These are phyloP conservation scores for Mastigias papua DNA, from an alignment of 30 jellyfish, hydroid and myxozoan genomes.

Conservation along the genomic window DNA sequence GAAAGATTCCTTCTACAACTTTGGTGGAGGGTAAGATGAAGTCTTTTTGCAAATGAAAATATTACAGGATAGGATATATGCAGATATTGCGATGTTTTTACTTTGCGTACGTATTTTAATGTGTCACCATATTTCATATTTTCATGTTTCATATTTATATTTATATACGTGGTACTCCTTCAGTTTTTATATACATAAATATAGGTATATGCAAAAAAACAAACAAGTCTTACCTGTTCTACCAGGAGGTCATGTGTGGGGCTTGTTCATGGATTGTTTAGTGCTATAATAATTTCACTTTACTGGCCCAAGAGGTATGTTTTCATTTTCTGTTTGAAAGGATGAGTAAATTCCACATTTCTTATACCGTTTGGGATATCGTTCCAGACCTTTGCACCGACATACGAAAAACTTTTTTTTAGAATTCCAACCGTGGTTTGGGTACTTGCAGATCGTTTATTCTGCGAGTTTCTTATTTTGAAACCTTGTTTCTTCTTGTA, in stretches of 20 bases:
- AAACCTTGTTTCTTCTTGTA: not conserved
- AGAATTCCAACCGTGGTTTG: conserved; percentile 21
- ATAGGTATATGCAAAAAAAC: too few relatives aligned
- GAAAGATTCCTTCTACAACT: too few relatives aligned
- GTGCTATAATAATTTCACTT: not conserved
- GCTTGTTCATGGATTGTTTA: not conserved
- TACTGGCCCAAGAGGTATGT: conserved; percentile 31
- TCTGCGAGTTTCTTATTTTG: conserved; percentile 31
- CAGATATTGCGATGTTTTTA: too few relatives aligned
- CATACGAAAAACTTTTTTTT: not conserved
- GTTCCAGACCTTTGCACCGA: conserved; percentile 44
- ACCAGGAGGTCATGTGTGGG: conserved; percentile 8
- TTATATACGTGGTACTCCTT: too few relatives aligned
- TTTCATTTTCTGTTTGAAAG: conserved; percentile 5
- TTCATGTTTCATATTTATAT: too few relatives aligned
- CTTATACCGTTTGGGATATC: conserved; percentile 26
- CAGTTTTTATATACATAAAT: too few relatives aligned
- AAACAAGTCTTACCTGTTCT: conserved; percentile 13
- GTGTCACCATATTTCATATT: too few relatives aligned
- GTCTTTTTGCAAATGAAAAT: too few relatives aligned
- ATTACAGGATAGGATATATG: too few relatives aligned
- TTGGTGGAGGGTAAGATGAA: too few relatives aligned
- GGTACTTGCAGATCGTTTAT: conserved; percentile 28
- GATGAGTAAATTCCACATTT: conserved; percentile 24
- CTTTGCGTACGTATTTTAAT: too few relatives aligned